phyloP scores from a whole-genome alignment of 2,888 invertebrate genomes.

The Phasia obesa region DNA sequence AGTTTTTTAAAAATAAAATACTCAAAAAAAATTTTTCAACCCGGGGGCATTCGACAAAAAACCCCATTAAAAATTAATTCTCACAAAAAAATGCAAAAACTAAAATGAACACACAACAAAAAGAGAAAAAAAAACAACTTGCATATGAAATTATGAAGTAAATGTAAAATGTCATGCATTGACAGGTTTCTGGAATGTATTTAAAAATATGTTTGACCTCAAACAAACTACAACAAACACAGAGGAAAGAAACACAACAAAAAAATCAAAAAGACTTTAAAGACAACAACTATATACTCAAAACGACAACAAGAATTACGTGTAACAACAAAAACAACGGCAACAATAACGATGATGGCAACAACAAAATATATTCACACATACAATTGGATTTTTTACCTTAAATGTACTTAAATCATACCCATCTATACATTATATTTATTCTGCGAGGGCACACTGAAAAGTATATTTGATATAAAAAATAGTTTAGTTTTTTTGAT shows the following conservation, averaged over 20 bases:
- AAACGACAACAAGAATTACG: conserved; percentile 61
- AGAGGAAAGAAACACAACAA: conserved; percentile 19
- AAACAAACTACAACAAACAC: conserved; percentile 68
- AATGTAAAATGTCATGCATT: conserved; percentile 81
- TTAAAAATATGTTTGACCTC: conserved; percentile 74
- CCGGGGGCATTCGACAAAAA: conserved; percentile 68
- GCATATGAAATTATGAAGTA: conserved; percentile 76
- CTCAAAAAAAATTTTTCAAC: conserved; percentile 74
- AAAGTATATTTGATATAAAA: neutral
- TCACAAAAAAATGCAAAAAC: conserved; percentile 74
- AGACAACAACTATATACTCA: conserved; percentile 50
- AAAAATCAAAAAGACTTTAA: conserved; percentile 24
- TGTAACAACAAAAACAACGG: conserved; percentile 49
- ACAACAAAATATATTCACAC: conserved; percentile 59
- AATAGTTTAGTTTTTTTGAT: too few species aligned
- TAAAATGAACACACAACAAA: conserved; percentile 43
- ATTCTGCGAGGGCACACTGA: neutral
- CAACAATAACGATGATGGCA: conserved; percentile 50
- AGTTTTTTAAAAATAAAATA: conserved; percentile 76
- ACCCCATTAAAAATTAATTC: conserved; percentile 80
- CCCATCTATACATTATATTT: neutral
- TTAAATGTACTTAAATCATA: too few species aligned
- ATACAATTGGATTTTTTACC: conserved; percentile 38
- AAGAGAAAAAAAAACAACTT: conserved; percentile 46
- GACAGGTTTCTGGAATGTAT: conserved; percentile 74